phyloP scores from a whole-genome alignment of 2,797 vertebrate species.

The Fistularia tabacaria region DNA sequence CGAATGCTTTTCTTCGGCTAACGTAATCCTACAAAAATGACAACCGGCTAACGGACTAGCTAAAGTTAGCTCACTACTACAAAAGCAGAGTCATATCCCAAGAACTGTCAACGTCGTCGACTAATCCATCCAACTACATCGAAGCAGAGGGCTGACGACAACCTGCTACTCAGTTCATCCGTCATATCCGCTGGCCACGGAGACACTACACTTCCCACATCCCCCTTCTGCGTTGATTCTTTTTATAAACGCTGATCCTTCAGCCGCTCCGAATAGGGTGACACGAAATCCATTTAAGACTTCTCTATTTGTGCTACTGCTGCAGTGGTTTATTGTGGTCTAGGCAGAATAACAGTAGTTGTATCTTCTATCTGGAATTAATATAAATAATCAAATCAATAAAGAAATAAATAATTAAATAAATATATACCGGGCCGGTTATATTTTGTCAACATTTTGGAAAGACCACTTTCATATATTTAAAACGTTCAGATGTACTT shows the following conservation, averaged over 20 bases:
- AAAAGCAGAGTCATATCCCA: slow-evolving; percentile 59
- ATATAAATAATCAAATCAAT: too few species aligned
- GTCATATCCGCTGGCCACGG: slow-evolving; percentile 38
- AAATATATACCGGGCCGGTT: too few species aligned
- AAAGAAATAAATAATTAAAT: too few species aligned
- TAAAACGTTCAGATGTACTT: not conserved
- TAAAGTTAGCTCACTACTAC: slow-evolving; percentile 61
- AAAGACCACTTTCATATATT: too few species aligned
- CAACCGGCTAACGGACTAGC: slow-evolving; percentile 44
- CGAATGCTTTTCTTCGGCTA: slow-evolving; percentile 17
- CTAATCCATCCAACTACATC: slow-evolving; percentile 61
- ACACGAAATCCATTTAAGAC: slow-evolving; percentile 46
- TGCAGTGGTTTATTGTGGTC: not conserved
- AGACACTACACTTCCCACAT: slow-evolving; percentile 45
- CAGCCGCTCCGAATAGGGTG: slow-evolving; percentile 34
- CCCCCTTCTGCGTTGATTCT: slow-evolving; percentile 18
- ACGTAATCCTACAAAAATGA: slow-evolving; percentile 26
- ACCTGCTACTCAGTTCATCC: slow-evolving; percentile 30
- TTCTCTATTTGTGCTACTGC: slow-evolving; percentile 3
- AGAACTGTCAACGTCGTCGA: slow-evolving; percentile 63
- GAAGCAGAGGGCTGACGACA: slow-evolving; percentile 40
- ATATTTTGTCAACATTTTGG: too few species aligned
- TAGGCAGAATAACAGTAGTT: too few species aligned
- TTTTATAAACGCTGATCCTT: slow-evolving; percentile 40
- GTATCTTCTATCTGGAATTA: too few species aligned